Evolutionary conservation across 2,888 invertebrate genomes (phyloP).

Genomic region (Formica aserva): DNA sequence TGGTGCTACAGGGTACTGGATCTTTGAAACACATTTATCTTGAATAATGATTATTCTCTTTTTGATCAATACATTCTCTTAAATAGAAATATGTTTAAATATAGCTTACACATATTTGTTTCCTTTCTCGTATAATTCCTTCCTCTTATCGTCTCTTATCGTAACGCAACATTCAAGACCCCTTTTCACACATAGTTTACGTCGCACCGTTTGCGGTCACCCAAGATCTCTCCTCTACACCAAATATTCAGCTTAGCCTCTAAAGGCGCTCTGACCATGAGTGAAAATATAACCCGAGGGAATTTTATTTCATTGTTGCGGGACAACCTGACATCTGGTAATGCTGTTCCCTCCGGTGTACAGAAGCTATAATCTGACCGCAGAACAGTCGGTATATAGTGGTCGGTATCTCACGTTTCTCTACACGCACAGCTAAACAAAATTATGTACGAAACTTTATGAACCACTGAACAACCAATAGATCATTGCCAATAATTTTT

Average conservation of each 20-base stretch:
- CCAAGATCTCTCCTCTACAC: conserved; percentile 29
- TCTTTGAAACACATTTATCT: conserved; percentile 34
- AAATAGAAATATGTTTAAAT: conserved; percentile 6
- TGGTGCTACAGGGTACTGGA: neutral
- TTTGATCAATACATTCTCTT: conserved; percentile 22
- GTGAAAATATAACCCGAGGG: conserved; percentile 44
- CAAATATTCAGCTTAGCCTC: conserved; percentile 38
- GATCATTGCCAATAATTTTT: neutral
- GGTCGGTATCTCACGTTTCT: neutral
- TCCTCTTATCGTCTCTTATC: neutral
- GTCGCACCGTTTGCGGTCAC: conserved; percentile 27
- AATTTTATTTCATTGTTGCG: conserved; percentile 47
- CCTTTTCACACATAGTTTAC: conserved; percentile 36
- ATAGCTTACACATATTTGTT: neutral
- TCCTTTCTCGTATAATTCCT: neutral
- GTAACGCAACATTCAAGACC: conserved; percentile 32
- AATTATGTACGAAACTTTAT: neutral
- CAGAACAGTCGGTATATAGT: conserved; percentile 24
- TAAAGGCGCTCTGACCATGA: conserved; percentile 31
- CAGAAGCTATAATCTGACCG: conserved; percentile 34
- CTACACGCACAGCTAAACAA: neutral
- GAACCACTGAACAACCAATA: conserved; percentile 8
- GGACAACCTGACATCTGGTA: conserved; percentile 45
- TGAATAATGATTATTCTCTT: conserved; percentile 18
- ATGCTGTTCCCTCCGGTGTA: conserved; percentile 25